These are phyloP conservation scores for Prolemur simus DNA, from an alignment of 2,113 vertebrate genomes.

Conservation along the genomic window DNA sequence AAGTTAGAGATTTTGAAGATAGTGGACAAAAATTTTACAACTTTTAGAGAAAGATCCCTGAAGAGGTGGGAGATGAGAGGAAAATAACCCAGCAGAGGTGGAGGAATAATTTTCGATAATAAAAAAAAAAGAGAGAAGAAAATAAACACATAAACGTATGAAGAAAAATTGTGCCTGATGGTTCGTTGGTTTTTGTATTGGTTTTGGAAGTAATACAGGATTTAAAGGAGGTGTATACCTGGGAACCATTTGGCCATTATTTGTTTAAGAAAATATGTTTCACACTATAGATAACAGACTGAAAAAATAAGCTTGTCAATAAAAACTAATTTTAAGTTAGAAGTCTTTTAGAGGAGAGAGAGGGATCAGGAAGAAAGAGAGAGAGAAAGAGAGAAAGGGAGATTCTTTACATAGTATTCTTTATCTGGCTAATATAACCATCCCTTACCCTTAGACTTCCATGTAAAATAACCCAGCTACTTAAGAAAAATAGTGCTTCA, in stretches of 20 bases:
- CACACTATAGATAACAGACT: neutral
- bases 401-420: neutral
- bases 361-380: neutral
- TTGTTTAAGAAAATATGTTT: neutral
- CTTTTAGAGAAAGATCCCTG: neutral
- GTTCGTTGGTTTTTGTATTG: neutral
- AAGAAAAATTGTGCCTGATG: neutral
- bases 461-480: neutral
- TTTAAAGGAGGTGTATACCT: neutral
- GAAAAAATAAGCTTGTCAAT: neutral
- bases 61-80: neutral
- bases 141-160: neutral
- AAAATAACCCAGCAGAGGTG: neutral
- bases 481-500: neutral
- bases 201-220: neutral
- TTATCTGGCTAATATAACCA: neutral
- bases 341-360: neutral
- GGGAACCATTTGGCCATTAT: neutral
- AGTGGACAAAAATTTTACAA: neutral
- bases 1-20: neutral
- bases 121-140: neutral
- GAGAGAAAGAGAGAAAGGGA: neutral
- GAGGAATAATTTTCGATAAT: neutral
- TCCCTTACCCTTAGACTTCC: neutral
- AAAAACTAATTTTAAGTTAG: neutral